phyloP scores from a whole-genome alignment of 2,113 vertebrate genomes.

The Columbina picui region DNA sequence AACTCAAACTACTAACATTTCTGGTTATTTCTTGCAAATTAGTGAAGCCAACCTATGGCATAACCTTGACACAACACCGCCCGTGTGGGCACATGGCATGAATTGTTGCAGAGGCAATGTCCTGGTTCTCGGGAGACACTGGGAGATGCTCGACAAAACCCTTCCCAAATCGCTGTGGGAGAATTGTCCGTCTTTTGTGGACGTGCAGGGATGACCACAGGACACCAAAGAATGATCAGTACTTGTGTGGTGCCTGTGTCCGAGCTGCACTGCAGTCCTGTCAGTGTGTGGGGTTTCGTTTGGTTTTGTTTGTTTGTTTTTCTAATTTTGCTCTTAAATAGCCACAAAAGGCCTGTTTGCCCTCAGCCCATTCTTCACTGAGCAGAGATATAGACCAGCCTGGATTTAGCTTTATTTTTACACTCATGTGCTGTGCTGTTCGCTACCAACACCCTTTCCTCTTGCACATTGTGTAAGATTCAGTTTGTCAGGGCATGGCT shows the following conservation, averaged over 20 bases:
- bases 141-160: not conserved
- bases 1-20: not conserved
- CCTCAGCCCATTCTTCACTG: not conserved
- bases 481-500: not conserved
- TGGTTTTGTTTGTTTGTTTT: not conserved
- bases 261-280: not conserved
- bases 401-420: not conserved
- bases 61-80: not conserved
- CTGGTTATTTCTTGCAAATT: not conserved
- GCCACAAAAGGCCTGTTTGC: not conserved
- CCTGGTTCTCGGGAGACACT: not conserved
- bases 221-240: not conserved
- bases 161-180: not conserved
- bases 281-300: not conserved
- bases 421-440: not conserved
- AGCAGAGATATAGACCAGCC: not conserved
- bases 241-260: not conserved
- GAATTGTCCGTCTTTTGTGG: not conserved
- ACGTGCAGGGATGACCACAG: not conserved
- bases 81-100: rapidly evolving
- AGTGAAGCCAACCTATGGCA: not conserved
- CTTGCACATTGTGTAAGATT: not conserved
- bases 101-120: not conserved
- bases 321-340: not conserved
- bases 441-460: not conserved